Percentiles rank a stretch among this genome's conserved stretches.
These are phyloP conservation scores for Desmophyllum pertusum DNA, from an alignment of 92 coral and sea anemone species.

Conservation along the genomic window DNA sequence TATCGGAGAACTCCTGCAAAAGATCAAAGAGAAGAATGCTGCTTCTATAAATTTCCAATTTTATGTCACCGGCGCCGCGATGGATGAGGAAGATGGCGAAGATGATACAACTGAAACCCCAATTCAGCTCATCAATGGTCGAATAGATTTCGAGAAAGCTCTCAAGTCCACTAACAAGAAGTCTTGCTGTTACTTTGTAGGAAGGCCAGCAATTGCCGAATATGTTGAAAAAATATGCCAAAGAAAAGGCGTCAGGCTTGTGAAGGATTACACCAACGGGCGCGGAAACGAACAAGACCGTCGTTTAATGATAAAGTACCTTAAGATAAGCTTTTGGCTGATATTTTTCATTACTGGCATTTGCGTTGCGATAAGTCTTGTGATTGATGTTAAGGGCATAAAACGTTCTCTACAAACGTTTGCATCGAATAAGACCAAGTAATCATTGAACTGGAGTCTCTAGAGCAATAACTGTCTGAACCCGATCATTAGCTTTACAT, in stretches of 20 bases:
- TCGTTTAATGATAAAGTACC: constrained; percentile 20
- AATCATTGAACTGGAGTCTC: no score
- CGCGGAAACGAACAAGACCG: constrained; percentile 30
- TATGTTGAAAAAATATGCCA: constrained; percentile 27
- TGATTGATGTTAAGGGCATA: constrained; percentile 44
- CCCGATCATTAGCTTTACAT: no score
- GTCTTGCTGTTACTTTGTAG: constrained; percentile 50
- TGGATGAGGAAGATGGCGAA: not conserved
- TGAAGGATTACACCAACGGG: constrained; percentile 44
- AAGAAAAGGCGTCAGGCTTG: constrained; percentile 23
- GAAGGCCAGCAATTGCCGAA: constrained; percentile 52
- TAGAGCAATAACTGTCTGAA: no score
- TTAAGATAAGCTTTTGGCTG: constrained; percentile 49
- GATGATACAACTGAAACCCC: not conserved
- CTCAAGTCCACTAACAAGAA: constrained; percentile 35
- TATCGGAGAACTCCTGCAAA: constrained; percentile 17
- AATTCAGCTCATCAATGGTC: constrained; percentile 29
- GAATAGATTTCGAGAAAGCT: constrained; percentile 33
- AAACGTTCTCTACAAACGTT: not conserved
- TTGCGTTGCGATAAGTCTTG: constrained; percentile 34
- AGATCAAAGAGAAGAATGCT: constrained; percentile 27
- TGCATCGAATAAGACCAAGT: not conserved
- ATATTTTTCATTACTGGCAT: constrained; percentile 5
- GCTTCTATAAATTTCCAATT: constrained; percentile 35
- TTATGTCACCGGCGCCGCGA: constrained; percentile 40